phyloP scores from a whole-genome alignment of 2,797 vertebrate genomes.

The Takifugu rubripes region DNA sequence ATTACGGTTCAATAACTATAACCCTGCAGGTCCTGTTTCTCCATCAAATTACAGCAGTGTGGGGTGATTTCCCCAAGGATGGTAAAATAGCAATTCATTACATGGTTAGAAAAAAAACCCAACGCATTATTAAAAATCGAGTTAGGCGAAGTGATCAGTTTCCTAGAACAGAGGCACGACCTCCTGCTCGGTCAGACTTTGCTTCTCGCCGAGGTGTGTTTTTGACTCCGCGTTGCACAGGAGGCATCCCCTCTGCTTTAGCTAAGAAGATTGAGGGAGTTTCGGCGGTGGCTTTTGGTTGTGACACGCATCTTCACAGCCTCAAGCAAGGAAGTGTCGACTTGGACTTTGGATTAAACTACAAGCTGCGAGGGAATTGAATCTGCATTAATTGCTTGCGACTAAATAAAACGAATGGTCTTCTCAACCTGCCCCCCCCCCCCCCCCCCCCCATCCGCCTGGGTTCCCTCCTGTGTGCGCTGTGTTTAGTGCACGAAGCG shows the following conservation, averaged over 20 bases:
- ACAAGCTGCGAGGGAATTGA: too few relatives aligned
- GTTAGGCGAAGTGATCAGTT: constrained; percentile 15
- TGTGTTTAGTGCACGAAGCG: constrained; percentile 53
- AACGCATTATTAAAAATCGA: constrained; percentile 28
- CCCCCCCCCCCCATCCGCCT: constrained; percentile 10
- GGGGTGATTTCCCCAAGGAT: constrained; percentile 55
- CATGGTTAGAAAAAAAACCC: constrained; percentile 30
- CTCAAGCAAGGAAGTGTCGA: too few relatives aligned
- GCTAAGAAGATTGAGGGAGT: too few relatives aligned
- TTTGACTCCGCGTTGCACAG: too few relatives aligned
- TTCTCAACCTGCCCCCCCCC: constrained; percentile 8
- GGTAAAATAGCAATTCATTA: constrained; percentile 53
- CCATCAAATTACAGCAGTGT: constrained; percentile 55
- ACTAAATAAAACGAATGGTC: constrained; percentile 20
- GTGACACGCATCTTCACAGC: too few relatives aligned
- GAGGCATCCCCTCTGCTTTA: not conserved
- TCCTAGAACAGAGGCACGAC: not conserved
- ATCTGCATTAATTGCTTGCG: too few relatives aligned
- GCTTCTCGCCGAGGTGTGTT: too few relatives aligned
- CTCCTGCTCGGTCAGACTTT: too few relatives aligned
- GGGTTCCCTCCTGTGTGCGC: constrained; percentile 33
- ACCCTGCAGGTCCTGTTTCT: constrained; percentile 45
- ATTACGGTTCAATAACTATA: constrained; percentile 57
- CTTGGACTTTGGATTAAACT: too few relatives aligned
- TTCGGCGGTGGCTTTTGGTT: too few relatives aligned